Base-by-base conservation (phyloP, 2,797 vertebrate species). In the Danio tinwini region DNA sequence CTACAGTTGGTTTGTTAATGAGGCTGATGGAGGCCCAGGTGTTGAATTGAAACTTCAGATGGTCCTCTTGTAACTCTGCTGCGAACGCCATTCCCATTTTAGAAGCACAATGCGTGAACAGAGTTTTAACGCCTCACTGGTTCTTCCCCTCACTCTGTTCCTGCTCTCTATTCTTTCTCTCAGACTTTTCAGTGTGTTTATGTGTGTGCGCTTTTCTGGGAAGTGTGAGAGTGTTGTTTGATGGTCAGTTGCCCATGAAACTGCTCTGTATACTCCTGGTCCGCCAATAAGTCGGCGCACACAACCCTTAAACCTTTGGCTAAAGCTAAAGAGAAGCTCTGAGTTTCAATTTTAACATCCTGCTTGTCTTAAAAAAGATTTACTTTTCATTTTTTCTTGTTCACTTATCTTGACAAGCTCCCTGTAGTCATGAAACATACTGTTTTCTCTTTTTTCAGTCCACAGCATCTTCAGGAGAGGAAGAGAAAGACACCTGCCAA, bases 401-500 rank as follows among this genome's bases (percentile, higher is more conserved):
- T 42, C 6, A 10, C 17, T 19, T 71, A 63, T 67, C 17, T 58
- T 17, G 13, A 39, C 58, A 49, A 53, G 42, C 8, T 47, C 17
- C 1, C 17, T 19, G 13, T 76, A 40, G 42, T 45, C 40, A 56
- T 16, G 21, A 40, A 1, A 52, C 14, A 81, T 68, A 83, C 39
- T 59, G 21, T 52, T 4, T 19, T 52, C 16, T 88, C 80, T 90
- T 83, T 14, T 29, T 87, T 10, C 49, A 94, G 94, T 94, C 93
- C 40, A 90, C 78, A 37, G 89, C 88, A 47, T 94, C 94, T 4
- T 93, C 93, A 21, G 84, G 55, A 52, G 94, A 94, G 13, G 93
- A 93, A 6, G 86, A 91, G 63, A 92, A 89, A 86, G 92, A 94
- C 76, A 88, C 92, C 90, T 90, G 92, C 63, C 90, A 94, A 88